Evolutionary conservation across 2,113 vertebrate genomes (phyloP).

Genomic region (Strigops habroptila): DNA sequence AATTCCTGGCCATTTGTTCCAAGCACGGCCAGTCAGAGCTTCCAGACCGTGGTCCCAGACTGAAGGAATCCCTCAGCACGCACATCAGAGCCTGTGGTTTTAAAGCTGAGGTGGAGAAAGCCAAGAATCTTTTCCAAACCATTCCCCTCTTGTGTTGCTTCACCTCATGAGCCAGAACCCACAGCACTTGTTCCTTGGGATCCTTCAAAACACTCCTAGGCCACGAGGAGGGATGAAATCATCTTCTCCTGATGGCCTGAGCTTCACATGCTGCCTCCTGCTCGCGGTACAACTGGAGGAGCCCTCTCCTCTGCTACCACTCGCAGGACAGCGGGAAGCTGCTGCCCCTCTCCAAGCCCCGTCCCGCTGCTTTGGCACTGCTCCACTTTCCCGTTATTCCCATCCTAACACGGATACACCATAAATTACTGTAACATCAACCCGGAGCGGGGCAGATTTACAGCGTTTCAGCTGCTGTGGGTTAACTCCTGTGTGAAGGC

Average conservation of each 20-base stretch:
- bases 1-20: not conserved
- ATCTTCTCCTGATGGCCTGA: not conserved
- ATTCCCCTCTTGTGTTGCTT: not conserved
- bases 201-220: not conserved
- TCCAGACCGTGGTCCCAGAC: not conserved
- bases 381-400: fast-evolving
- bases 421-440: not conserved
- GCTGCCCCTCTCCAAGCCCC: not conserved
- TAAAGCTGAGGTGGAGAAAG: not conserved
- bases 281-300: not conserved
- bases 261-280: not conserved
- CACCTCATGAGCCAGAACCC: not conserved
- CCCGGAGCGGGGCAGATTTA: not conserved
- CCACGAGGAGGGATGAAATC: not conserved
- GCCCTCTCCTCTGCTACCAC: not conserved
- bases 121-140: not conserved
- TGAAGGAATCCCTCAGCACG: not conserved
- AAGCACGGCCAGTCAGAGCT: fast-evolving
- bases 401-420: not conserved
- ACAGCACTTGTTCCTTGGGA: not conserved
- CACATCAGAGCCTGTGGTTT: not conserved
- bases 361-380: not conserved
- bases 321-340: not conserved
- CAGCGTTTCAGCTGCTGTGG: not conserved
- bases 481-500: not conserved